Base-by-base conservation (phyloP, 2,888 invertebrate genomes). In the Endomychus coccineus region DNA sequence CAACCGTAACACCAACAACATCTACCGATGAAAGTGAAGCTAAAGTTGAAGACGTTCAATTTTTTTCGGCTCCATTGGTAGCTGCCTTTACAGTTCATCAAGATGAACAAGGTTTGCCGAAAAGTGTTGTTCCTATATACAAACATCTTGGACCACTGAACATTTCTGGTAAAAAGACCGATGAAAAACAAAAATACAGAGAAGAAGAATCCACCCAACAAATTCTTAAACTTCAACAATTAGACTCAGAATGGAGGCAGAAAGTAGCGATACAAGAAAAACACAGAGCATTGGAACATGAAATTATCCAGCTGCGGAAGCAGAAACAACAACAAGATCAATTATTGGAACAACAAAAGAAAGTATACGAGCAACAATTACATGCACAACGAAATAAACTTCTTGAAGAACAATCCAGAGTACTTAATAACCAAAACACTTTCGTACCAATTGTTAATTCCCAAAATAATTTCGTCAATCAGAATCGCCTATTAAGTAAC, bases 71-170 rank as follows among this genome's bases (percentile, higher is more conserved):
- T 2, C 87, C 88, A 0, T 59, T 88, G 39, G 82, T 88, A 0
- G 84, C 86, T 2, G 88, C 88, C 0, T 88, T 88, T 54, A 88
- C 88, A 0, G 83, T 88, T 0, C 85, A 88, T 46, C 81, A 88
- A 62, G 87, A 88, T 55, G 80, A 79, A 45, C 71, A 73, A 16
- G 88, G 88, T 1, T 58, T 78, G n/a, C 84, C 88, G 0, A 81
- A 83, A 50, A 82, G 80, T 59, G 83, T 87, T 1, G 78, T 84
- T 32, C 83, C 87, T 0, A 73, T 85, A 50, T 77, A 73, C 54
- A 76, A 77, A 53, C 70, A 71, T 44, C 50, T 53, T 12, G 59
- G 56, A 11, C 56, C 64, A 39, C 45, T 35, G 29, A 45, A 46
- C 16, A 23, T 45, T 25, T 37, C 37, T 28, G 24, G 41, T 36